phyloP scores from a whole-genome alignment of 2,888 invertebrate genomes.

The Hipparchia semele region DNA sequence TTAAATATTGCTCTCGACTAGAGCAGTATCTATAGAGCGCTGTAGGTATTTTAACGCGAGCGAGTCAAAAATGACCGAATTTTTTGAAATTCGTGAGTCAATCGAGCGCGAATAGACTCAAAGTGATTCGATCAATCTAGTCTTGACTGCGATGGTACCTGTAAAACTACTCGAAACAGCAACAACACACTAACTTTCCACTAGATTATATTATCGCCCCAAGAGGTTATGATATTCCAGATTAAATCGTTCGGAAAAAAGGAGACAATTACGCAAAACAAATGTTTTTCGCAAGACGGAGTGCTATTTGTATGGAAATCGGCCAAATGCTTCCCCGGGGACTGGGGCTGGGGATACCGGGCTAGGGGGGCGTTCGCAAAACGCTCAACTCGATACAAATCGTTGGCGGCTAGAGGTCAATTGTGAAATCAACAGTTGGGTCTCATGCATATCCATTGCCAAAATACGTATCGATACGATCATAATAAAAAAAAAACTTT shows the following conservation, averaged over 20 bases:
- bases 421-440: neutral
- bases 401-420: slow-evolving; percentile 2
- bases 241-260: slow-evolving; percentile 16
- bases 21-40: no score
- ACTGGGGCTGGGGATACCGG: neutral
- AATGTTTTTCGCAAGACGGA: slow-evolving; percentile 26
- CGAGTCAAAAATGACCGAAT: no score
- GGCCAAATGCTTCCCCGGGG: slow-evolving; percentile 31
- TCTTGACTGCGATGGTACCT: no score
- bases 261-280: slow-evolving; percentile 26
- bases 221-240: slow-evolving; percentile 14
- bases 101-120: no score
- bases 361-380: slow-evolving; percentile 28
- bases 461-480: no score
- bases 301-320: slow-evolving; percentile 34
- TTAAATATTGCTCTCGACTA: no score
- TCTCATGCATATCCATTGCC: no score
- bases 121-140: no score
- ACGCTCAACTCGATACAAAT: slow-evolving; percentile 3
- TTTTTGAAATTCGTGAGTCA: no score
- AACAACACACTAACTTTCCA: no score
- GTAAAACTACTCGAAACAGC: no score
- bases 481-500: neutral
- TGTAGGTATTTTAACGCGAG: no score
- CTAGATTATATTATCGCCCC: neutral